Evolutionary conservation across 2,113 vertebrate genomes (phyloP).

Genomic region (Arvicanthis niloticus): DNA sequence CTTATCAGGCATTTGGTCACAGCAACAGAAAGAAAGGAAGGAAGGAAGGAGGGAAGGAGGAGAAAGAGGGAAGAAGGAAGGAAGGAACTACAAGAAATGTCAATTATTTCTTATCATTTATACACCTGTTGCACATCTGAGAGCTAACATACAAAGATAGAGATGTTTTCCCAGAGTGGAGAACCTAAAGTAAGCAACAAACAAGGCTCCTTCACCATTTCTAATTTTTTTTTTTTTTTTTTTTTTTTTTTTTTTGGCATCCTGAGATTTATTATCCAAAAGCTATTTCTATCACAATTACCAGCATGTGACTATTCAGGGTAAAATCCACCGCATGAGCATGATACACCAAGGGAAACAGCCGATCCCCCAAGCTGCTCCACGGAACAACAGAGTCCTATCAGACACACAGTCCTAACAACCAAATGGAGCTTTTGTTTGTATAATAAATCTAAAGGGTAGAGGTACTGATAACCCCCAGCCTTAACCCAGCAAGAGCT

Average conservation of each 20-base stretch:
- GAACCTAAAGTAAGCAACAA: background rate
- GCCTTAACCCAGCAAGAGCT: background rate
- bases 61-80: background rate
- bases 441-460: conserved; percentile 36
- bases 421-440: conserved; percentile 53
- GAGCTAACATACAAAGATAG: background rate
- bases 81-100: background rate
- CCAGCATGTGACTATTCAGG: background rate
- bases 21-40: too few species aligned
- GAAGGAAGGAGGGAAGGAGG: too few species aligned
- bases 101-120: background rate
- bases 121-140: background rate
- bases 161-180: background rate
- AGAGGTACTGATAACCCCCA: conserved; percentile 62
- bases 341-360: background rate
- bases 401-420: conserved; percentile 4
- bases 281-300: background rate
- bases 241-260: background rate
- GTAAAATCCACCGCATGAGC: background rate
- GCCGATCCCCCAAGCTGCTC: background rate
- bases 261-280: background rate
- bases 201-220: background rate
- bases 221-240: background rate
- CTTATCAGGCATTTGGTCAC: background rate
- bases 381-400: background rate